Evolutionary conservation across 2,888 invertebrate genomes (phyloP).

Genomic region (Eupeodes luniger): DNA sequence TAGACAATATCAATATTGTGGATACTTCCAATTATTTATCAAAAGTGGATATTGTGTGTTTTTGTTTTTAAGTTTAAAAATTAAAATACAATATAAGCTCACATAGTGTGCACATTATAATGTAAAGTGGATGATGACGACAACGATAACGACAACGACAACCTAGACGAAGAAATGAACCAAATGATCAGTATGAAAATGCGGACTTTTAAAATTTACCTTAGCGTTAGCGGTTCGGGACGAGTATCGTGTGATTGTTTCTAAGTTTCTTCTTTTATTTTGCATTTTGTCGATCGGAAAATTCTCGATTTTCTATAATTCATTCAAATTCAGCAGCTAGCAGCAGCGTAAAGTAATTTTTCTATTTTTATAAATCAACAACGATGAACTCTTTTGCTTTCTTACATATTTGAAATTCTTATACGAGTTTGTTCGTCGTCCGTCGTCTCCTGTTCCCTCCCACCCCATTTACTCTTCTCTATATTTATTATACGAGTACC

Average conservation of each 20-base stretch:
- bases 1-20: slow-evolving; percentile 47
- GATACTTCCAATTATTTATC: slow-evolving; percentile 20
- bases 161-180: not conserved
- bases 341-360: slow-evolving; percentile 41
- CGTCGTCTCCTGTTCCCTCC: slow-evolving; percentile 18
- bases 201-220: slow-evolving; percentile 27
- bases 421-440: slow-evolving; percentile 50
- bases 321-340: slow-evolving; percentile 10
- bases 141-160: not conserved
- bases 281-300: slow-evolving; percentile 54
- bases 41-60: slow-evolving; percentile 26
- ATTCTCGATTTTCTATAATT: slow-evolving; percentile 57
- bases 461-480: slow-evolving; percentile 29
- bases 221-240: slow-evolving; percentile 25
- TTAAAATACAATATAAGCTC: slow-evolving; percentile 5
- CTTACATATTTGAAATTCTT: slow-evolving; percentile 51
- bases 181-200: slow-evolving; percentile 26
- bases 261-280: not conserved
- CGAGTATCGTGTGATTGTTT: slow-evolving; percentile 9
- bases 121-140: slow-evolving; percentile 4
- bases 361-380: slow-evolving; percentile 68
- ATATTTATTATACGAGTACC: not conserved
- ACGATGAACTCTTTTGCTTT: slow-evolving; percentile 48
- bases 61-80: slow-evolving; percentile 1
- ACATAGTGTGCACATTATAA: slow-evolving; percentile 17